Percentiles rank a stretch among this genome's conserved stretches.
Conservation (phyloP, 2,113 vertebrate species). For the Lota lota region DNA sequence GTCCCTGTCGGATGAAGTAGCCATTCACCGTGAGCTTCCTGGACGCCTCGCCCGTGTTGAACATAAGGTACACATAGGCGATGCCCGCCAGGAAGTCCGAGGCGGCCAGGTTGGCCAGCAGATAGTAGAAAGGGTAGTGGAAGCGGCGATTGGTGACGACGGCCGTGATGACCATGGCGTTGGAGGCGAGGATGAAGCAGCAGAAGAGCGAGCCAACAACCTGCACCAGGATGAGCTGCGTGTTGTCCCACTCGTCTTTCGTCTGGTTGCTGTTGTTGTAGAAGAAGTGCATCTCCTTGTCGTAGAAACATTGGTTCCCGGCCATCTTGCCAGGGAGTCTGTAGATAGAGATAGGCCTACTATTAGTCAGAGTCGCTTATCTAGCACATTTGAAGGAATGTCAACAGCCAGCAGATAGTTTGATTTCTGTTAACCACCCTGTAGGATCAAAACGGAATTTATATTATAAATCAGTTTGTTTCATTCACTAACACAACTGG, state of each 20-base stretch:
- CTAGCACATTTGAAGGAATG: no score
- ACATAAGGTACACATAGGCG: conserved; percentile 95
- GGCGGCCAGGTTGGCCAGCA: conserved; percentile 90
- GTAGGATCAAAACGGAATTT: no score
- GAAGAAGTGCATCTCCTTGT: conserved; percentile 88
- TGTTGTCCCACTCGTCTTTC: conserved; percentile 74
- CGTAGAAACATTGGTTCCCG: conserved; percentile 83
- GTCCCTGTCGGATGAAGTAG: conserved; percentile 93
- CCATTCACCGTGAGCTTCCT: conserved; percentile 79
- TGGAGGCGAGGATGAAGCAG: conserved; percentile 93
- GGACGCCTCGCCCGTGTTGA: conserved; percentile 87
- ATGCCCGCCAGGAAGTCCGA: conserved; percentile 96
- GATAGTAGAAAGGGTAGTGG: conserved; percentile 96
- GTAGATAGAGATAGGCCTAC: conserved; percentile 31
- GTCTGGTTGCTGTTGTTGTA: conserved; percentile 82
- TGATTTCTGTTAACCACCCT: no score
- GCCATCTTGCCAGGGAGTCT: conserved; percentile 73
- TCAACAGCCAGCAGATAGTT: no score
- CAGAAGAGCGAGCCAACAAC: conserved; percentile 89
- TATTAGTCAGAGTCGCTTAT: not conserved
- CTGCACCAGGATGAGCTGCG: conserved; percentile 79
- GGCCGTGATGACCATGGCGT: conserved; percentile 89
- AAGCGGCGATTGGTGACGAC: conserved; percentile 92
- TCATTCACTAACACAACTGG: no score
- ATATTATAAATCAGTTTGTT: no score